phyloP scores from a whole-genome alignment of 2,113 vertebrate genomes.

The Leucoraja erinaceus region DNA sequence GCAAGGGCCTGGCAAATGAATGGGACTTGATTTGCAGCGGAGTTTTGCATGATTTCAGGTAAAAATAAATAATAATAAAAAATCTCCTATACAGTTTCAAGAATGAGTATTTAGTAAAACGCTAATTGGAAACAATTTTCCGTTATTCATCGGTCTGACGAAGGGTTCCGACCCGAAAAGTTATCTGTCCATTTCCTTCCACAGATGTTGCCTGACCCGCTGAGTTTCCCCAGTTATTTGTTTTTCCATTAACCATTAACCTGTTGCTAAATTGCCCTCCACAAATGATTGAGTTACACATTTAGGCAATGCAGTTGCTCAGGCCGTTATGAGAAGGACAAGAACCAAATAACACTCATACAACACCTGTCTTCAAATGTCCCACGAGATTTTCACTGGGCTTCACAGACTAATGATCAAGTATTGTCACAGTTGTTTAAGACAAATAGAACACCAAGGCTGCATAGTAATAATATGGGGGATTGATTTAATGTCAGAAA shows the following conservation, averaged over 20 bases:
- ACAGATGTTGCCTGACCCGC: too few relatives aligned
- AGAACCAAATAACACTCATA: background rate
- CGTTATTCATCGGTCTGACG: too few relatives aligned
- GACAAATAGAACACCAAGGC: background rate
- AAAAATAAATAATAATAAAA: background rate
- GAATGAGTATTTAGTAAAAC: background rate
- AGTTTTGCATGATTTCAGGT: background rate
- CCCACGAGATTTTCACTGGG: background rate
- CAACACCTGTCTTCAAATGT: background rate
- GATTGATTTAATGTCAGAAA: background rate
- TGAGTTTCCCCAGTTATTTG: too few relatives aligned
- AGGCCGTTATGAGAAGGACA: background rate
- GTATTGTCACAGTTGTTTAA: background rate
- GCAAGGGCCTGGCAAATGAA: too few relatives aligned
- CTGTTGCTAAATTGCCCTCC: background rate
- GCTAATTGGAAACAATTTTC: background rate
- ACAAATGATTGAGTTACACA: background rate
- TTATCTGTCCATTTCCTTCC: too few relatives aligned
- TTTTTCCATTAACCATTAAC: background rate
- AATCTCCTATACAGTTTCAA: background rate
- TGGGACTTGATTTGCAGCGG: too few relatives aligned
- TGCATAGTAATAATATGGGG: background rate
- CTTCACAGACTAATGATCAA: background rate
- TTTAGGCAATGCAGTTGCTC: background rate
- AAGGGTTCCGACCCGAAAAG: too few relatives aligned